These are phyloP conservation scores for Periophthalmus magnuspinnatus DNA, from an alignment of 2,797 vertebrate genomes.

Conservation along the genomic window DNA sequence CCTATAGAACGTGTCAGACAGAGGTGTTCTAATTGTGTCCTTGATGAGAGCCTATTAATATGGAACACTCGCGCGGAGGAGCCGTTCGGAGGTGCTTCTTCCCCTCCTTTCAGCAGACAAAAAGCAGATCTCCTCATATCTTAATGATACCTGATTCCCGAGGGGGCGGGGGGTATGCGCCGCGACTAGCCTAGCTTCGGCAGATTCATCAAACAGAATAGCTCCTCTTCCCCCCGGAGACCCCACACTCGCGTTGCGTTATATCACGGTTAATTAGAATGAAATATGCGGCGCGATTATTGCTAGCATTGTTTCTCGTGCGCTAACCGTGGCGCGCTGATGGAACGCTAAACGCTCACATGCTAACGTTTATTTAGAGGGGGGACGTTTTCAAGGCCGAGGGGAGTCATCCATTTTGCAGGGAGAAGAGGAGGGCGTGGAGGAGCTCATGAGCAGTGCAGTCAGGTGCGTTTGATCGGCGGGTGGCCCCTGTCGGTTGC, in stretches of 20 bases:
- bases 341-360: slow-evolving; percentile 72
- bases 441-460: slow-evolving; percentile 47
- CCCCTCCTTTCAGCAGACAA: slow-evolving; percentile 63
- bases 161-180: slow-evolving; percentile 70
- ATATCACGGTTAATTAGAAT: slow-evolving; percentile 85
- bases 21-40: slow-evolving; percentile 86
- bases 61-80: slow-evolving; percentile 78
- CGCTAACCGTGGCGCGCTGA: slow-evolving; percentile 73
- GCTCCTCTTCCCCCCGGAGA: slow-evolving; percentile 77
- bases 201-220: slow-evolving; percentile 84
- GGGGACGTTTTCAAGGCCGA: neutral
- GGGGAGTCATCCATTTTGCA: slow-evolving; percentile 32
- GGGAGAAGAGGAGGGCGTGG: slow-evolving; percentile 34
- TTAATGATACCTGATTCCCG: slow-evolving; percentile 86
- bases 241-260: slow-evolving; percentile 79
- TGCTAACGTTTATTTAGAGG: neutral
- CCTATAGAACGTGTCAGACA: slow-evolving; percentile 81
- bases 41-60: slow-evolving; percentile 86
- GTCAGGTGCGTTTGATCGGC: slow-evolving; percentile 54
- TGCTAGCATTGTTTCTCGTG: slow-evolving; percentile 77
- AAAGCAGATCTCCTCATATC: slow-evolving; percentile 79
- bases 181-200: slow-evolving; percentile 74
- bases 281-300: slow-evolving; percentile 83
- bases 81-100: slow-evolving; percentile 64
- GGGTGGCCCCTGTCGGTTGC: slow-evolving; percentile 49